Conservation (phyloP, 2,888 invertebrate genomes). For the Pristionchus arcanus region DNA sequence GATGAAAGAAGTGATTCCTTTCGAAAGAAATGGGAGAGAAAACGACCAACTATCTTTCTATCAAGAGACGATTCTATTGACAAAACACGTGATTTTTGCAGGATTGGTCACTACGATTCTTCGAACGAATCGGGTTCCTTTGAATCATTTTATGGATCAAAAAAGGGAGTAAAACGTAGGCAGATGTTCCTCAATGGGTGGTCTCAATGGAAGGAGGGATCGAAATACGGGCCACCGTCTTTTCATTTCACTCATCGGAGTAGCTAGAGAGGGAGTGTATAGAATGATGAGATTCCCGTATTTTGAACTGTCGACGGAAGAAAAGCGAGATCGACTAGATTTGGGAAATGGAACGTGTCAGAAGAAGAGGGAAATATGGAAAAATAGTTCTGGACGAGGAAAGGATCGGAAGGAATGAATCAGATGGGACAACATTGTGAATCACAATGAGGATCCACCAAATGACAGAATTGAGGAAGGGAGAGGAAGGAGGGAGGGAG, state of each 20-base stretch:
- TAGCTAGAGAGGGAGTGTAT: neutral
- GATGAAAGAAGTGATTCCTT: neutral
- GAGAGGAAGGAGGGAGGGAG: neutral
- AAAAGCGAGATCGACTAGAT: neutral
- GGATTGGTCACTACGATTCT: neutral
- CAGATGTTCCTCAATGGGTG: neutral
- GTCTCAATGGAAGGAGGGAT: neutral
- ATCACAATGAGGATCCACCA: neutral
- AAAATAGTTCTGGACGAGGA: neutral
- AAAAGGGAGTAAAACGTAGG: neutral
- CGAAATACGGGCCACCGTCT: neutral
- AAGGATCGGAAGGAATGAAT: neutral
- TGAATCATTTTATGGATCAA: neutral
- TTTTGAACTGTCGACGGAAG: neutral
- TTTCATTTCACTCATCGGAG: neutral
- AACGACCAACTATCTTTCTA: neutral
- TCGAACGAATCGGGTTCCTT: neutral
- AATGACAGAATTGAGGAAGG: neutral
- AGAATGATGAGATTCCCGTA: neutral
- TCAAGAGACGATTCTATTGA: neutral
- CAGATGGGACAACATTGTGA: neutral
- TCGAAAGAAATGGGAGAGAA: neutral
- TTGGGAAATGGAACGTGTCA: neutral
- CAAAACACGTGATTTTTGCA: neutral
- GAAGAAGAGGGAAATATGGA: neutral